A percentile compares a stretch with the other conserved stretches of the same genome.
Conservation (phyloP, 2,888 invertebrate genomes). For the Oscheius onirici region DNA sequence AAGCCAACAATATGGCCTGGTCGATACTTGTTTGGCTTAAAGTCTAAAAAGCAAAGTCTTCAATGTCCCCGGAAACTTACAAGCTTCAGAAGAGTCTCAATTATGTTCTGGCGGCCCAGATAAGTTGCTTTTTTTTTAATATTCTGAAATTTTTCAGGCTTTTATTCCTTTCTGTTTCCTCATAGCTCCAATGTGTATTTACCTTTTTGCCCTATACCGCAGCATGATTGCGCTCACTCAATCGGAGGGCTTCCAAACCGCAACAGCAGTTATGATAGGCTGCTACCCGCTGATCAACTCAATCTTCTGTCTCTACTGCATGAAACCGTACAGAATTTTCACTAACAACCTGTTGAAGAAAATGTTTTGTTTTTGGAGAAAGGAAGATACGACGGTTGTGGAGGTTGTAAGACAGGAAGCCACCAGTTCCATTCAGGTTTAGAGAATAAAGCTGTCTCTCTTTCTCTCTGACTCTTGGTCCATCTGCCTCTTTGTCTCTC, state of each 20-base stretch:
- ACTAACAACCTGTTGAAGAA: background rate
- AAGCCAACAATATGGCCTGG: too few species aligned
- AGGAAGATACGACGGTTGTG: too few species aligned
- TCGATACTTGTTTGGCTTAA: background rate
- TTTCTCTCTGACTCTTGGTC: too few species aligned
- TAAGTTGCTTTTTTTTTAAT: too few species aligned
- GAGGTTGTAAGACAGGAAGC: too few species aligned
- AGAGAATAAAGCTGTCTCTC: too few species aligned
- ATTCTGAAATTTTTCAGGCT: too few species aligned
- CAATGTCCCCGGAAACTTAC: background rate
- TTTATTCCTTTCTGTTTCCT: background rate
- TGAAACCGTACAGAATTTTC: background rate
- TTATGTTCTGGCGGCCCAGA: background rate
- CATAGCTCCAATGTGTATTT: background rate
- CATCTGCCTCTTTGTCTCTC: too few species aligned
- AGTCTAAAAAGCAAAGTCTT: background rate
- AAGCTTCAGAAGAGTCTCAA: background rate
- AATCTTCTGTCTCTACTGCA: background rate
- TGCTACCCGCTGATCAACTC: background rate
- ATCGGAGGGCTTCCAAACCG: background rate
- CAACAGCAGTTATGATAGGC: background rate
- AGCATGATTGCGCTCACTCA: background rate
- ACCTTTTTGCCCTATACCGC: background rate
- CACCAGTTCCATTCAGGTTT: too few species aligned
- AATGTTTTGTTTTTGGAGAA: too few species aligned